Percentiles rank a stretch among this genome's conserved stretches.
phyloP scores from a whole-genome alignment of 2,113 vertebrate species.

The Rousettus leschenaultii region DNA sequence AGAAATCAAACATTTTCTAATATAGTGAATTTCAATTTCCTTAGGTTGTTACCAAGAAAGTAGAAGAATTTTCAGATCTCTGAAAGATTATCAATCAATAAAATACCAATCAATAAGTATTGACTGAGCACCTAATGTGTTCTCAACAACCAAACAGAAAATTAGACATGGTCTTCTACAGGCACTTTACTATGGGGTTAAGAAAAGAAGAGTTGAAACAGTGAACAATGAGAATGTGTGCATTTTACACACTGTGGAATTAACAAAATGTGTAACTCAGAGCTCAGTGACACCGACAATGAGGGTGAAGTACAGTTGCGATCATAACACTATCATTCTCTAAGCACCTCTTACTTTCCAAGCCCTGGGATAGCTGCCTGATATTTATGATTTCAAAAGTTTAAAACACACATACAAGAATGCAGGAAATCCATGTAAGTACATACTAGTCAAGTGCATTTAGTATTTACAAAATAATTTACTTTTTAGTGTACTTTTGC shows the following conservation, averaged over 20 bases:
- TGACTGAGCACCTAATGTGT: not conserved
- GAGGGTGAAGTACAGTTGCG: not conserved
- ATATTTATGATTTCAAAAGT: not conserved
- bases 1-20: not conserved
- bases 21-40: not conserved
- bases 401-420: not conserved
- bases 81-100: constrained; percentile 21
- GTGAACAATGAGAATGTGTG: not conserved
- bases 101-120: not conserved
- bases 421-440: not conserved
- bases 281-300: not conserved
- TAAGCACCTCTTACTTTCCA: not conserved
- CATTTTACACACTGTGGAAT: not conserved
- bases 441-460: not conserved
- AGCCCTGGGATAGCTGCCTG: not conserved
- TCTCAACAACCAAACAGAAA: not conserved
- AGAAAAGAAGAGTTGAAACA: not conserved
- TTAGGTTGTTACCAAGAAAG: not conserved
- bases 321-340: not conserved
- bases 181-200: not conserved
- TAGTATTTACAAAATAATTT: not conserved
- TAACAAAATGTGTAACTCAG: not conserved
- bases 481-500: not conserved
- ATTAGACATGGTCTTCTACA: not conserved
- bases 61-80: constrained; percentile 26